Percentiles rank a stretch among this genome's conserved stretches.
phyloP scores from a whole-genome alignment of 2,888 invertebrate genomes.

The Spilarctia lutea region DNA sequence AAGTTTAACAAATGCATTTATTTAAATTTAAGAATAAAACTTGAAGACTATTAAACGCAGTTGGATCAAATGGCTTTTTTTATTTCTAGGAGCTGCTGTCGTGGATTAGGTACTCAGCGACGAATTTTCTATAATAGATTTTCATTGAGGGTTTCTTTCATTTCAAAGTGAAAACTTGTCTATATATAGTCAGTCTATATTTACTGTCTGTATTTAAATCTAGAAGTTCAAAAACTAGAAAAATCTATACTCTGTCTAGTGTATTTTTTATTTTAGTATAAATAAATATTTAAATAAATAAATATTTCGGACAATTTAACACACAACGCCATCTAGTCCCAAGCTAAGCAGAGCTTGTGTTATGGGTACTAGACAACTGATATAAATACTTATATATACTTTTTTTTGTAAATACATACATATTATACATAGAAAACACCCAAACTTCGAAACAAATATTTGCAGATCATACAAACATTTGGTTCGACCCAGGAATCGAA shows the following conservation, averaged over 20 bases:
- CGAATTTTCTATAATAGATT: slow-evolving; percentile 2
- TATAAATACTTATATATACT: too few species aligned
- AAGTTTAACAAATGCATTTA: slow-evolving; percentile 33
- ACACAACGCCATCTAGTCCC: too few species aligned
- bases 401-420: too few species aligned
- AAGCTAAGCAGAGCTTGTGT: too few species aligned
- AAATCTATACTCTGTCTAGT: neutral
- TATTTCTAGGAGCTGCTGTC: slow-evolving; percentile 18
- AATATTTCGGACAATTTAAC: too few species aligned
- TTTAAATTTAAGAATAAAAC: slow-evolving; percentile 40
- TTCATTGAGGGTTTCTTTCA: neutral
- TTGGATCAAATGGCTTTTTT: slow-evolving; percentile 35
- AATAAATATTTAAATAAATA: too few species aligned
- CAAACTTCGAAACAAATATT: too few species aligned
- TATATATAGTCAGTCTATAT: neutral
- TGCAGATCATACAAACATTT: too few species aligned
- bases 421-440: too few species aligned
- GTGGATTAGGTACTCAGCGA: slow-evolving; percentile 17
- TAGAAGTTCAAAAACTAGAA: too few species aligned
- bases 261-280: neutral
- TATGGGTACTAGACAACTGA: too few species aligned
- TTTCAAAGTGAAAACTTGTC: neutral
- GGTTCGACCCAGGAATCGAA: too few species aligned
- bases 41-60: slow-evolving; percentile 37
- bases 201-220: neutral